A percentile compares a stretch with the other conserved stretches of the same genome.
These are phyloP conservation scores for Hyppa rectilinea DNA, from an alignment of 2,888 invertebrate species.

Conservation along the genomic window DNA sequence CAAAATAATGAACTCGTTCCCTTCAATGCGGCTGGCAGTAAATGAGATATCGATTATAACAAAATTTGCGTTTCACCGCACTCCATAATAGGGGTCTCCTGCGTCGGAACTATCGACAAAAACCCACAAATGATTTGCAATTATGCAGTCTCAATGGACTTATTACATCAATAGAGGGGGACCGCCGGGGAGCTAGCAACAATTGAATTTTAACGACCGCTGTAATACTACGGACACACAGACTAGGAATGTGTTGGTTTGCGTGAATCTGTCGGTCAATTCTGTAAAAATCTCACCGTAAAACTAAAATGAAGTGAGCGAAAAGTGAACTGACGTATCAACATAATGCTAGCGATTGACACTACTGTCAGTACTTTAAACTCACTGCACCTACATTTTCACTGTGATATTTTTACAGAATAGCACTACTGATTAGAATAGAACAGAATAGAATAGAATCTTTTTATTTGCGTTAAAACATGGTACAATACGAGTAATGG, in stretches of 20 bases:
- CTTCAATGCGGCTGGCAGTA: slow-evolving; percentile 25
- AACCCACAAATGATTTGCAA: slow-evolving; percentile 90
- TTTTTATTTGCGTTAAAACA: no score
- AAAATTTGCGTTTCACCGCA: slow-evolving; percentile 73
- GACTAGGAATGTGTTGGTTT: slow-evolving; percentile 46
- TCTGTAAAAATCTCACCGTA: no score
- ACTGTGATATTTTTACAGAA: no score
- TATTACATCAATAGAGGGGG: slow-evolving; percentile 86
- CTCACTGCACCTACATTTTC: no score
- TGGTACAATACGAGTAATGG: no score
- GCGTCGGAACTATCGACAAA: slow-evolving; percentile 74
- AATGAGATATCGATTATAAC: slow-evolving; percentile 65
- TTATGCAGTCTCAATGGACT: slow-evolving; percentile 89
- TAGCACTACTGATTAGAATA: no score
- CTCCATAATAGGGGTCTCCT: slow-evolving; percentile 64
- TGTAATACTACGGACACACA: slow-evolving; percentile 80
- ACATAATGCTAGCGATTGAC: no score
- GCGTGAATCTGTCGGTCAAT: background rate
- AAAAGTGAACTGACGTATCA: no score
- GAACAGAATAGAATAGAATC: no score
- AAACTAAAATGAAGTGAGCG: no score
- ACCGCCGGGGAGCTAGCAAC: slow-evolving; percentile 82
- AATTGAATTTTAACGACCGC: slow-evolving; percentile 90
- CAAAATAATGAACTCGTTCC: slow-evolving; percentile 53
- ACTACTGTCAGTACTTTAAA: no score